Conservation (phyloP, 2,797 vertebrate genomes). For the Apogon hyalosoma region DNA sequence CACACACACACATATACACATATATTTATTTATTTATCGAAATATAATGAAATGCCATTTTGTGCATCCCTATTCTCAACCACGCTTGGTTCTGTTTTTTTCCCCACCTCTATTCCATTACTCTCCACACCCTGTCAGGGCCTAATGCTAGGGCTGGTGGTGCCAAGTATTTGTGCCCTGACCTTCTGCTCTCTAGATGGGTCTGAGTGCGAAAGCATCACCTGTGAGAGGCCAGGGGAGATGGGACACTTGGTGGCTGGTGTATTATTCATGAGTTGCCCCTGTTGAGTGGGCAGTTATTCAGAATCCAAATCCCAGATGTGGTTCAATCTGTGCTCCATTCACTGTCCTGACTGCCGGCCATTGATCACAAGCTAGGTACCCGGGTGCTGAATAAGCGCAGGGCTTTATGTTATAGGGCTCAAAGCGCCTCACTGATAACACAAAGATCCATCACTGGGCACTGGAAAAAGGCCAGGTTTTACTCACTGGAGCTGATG, state of each 20-base stretch:
- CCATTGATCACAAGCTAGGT: constrained; percentile 86
- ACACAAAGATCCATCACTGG: constrained; percentile 82
- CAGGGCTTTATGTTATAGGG: constrained; percentile 78
- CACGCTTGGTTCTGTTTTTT: constrained; percentile 10
- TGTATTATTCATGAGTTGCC: constrained; percentile 80
- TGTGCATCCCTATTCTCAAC: background rate
- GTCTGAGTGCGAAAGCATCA: constrained; percentile 55
- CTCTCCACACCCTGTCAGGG: constrained; percentile 18
- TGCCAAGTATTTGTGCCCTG: constrained; percentile 53
- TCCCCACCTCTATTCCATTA: constrained; percentile 20
- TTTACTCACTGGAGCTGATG: constrained; percentile 53
- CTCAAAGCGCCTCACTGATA: constrained; percentile 80
- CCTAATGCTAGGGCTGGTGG: constrained; percentile 22
- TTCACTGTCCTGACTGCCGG: constrained; percentile 79
- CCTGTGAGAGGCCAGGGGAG: constrained; percentile 61
- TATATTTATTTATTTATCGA: no score
- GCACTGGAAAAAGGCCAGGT: constrained; percentile 60
- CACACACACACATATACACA: no score
- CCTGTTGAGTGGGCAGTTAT: constrained; percentile 79
- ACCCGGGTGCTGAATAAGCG: constrained; percentile 86
- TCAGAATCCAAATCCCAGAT: constrained; percentile 80
- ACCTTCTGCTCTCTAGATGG: constrained; percentile 59
- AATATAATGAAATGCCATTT: no score
- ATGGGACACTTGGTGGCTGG: constrained; percentile 56
- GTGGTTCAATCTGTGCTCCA: constrained; percentile 84